These are phyloP conservation scores for Hucho hucho DNA, from an alignment of 2,113 vertebrate species.

Conservation along the genomic window DNA sequence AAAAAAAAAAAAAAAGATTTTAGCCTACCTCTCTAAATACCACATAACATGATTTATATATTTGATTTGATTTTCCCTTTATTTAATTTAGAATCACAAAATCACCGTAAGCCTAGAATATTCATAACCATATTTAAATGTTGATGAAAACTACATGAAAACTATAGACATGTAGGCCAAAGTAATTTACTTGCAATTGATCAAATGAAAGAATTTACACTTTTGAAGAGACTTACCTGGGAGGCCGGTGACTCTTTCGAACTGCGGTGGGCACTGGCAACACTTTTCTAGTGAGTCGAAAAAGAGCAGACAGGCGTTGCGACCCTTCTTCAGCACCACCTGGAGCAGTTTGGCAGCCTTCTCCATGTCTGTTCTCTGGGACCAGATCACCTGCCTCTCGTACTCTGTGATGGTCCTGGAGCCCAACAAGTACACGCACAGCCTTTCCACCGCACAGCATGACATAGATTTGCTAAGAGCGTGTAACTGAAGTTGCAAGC, in stretches of 20 bases:
- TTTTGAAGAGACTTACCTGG: slow-evolving; percentile 41
- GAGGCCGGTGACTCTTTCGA: slow-evolving; percentile 19
- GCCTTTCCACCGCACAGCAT: slow-evolving; percentile 25
- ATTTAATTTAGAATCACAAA: not conserved
- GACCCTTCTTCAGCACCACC: slow-evolving; percentile 46
- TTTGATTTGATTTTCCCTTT: too few relatives aligned
- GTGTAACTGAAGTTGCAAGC: slow-evolving; percentile 24
- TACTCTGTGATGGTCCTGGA: slow-evolving; percentile 29
- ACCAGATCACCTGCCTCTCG: slow-evolving; percentile 42
- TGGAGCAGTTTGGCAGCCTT: slow-evolving; percentile 50
- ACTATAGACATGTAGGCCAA: not conserved
- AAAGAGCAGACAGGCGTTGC: slow-evolving; percentile 48
- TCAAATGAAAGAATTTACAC: too few relatives aligned
- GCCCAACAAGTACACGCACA: slow-evolving; percentile 35
- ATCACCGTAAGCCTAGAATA: not conserved
- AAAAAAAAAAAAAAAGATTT: too few relatives aligned
- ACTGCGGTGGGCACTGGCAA: slow-evolving; percentile 13
- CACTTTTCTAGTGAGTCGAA: slow-evolving; percentile 49
- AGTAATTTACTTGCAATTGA: too few relatives aligned
- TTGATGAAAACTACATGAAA: not conserved
- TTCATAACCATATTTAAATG: too few relatives aligned
- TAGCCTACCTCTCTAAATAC: not conserved
- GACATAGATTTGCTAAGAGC: slow-evolving; percentile 42
- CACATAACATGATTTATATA: too few relatives aligned
- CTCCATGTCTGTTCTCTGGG: slow-evolving; percentile 18